Evolutionary conservation across 2,888 invertebrate genomes (phyloP).

Genomic region (Apamea crenata): DNA sequence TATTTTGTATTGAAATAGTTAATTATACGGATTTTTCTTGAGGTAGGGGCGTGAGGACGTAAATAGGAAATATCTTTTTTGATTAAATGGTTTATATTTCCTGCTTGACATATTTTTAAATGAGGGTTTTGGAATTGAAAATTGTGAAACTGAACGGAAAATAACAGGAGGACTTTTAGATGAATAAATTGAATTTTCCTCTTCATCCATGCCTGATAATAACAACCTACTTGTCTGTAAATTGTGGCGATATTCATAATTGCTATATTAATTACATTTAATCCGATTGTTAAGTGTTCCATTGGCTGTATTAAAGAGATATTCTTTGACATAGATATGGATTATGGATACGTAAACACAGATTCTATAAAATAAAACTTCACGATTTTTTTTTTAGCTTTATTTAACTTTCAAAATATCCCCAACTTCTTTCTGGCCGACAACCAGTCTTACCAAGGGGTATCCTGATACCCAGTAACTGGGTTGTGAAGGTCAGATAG

Average conservation of each 20-base stretch:
- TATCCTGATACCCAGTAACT: neutral
- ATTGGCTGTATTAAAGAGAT: neutral
- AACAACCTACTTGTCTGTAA: neutral
- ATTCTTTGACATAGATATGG: neutral
- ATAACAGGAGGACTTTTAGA: neutral
- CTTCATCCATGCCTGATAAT: neutral
- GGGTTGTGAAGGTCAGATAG: neutral
- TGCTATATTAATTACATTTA: neutral
- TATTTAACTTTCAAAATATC: neutral
- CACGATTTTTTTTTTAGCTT: neutral
- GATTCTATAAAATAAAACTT: neutral
- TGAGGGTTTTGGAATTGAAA: neutral
- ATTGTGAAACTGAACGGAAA: neutral
- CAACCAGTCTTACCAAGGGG: neutral
- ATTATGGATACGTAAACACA: neutral
- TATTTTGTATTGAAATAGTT: constrained; percentile 72
- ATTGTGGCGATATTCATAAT: neutral
- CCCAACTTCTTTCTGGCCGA: too few relatives aligned
- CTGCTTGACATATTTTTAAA: constrained; percentile 21
- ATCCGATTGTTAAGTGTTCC: neutral
- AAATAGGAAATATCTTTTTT: constrained; percentile 19
- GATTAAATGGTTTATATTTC: constrained; percentile 19
- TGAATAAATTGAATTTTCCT: neutral
- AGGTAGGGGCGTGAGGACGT: constrained; percentile 6
- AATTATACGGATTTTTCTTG: constrained; percentile 65